phyloP scores from a whole-genome alignment of 2,797 vertebrate genomes.

The Neomorphus geoffroyi region DNA sequence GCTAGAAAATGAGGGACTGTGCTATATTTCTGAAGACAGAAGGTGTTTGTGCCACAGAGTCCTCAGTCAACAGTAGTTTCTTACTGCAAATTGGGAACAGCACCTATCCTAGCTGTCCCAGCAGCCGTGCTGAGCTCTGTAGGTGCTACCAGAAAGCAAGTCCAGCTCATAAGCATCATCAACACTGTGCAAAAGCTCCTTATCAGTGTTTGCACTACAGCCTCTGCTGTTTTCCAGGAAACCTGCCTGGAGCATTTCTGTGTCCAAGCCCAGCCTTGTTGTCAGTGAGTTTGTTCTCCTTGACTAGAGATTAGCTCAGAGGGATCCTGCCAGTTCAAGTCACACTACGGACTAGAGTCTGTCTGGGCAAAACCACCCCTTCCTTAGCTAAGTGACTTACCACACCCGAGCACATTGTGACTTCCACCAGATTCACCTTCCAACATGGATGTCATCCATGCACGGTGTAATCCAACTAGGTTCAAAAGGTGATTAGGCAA shows the following conservation, averaged over 20 bases:
- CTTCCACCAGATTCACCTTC: not conserved
- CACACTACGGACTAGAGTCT: not conserved
- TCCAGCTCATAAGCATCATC: not conserved
- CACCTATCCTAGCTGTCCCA: not conserved
- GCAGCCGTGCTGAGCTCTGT: not conserved
- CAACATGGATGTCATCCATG: not conserved
- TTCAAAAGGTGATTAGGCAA: not conserved
- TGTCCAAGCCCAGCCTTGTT: not conserved
- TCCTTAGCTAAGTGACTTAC: not conserved
- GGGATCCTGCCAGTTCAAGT: not conserved
- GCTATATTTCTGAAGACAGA: not conserved
- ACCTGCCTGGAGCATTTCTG: not conserved
- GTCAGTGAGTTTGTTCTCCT: not conserved
- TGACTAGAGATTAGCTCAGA: not conserved
- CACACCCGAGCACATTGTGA: accelerated
- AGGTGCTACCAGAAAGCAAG: not conserved
- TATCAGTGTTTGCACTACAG: not conserved
- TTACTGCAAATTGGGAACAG: not conserved
- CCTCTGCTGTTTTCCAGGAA: not conserved
- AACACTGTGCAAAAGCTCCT: not conserved
- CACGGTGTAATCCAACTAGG: too few species aligned
- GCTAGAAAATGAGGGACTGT: not conserved
- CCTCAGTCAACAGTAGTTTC: not conserved
- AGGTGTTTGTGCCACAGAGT: not conserved
- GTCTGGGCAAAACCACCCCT: not conserved